Evolutionary conservation across 2,113 vertebrate genomes (phyloP).

Genomic region (Pelobates fuscus): DNA sequence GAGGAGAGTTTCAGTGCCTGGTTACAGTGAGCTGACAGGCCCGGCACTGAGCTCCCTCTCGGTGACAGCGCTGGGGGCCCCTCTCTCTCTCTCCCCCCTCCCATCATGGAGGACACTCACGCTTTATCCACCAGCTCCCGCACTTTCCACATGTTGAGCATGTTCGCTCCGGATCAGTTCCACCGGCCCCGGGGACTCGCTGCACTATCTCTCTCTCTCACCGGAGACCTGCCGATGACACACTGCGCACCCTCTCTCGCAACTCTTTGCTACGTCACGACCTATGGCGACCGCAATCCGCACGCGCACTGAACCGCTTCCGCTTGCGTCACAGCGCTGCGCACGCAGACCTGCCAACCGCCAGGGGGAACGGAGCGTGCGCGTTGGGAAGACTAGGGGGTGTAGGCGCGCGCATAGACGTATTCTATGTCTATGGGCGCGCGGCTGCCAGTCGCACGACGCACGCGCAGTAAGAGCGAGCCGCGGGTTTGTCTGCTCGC

Average conservation of each 20-base stretch:
- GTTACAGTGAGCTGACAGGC: slow-evolving; percentile 5
- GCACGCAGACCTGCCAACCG: slow-evolving; percentile 42
- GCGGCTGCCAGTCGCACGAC: slow-evolving; percentile 24
- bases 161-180: slow-evolving; percentile 51
- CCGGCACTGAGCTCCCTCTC: neutral
- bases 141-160: slow-evolving; percentile 96
- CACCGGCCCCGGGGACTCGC: slow-evolving; percentile 24
- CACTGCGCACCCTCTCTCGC: slow-evolving; percentile 55
- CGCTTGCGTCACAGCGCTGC: slow-evolving; percentile 41
- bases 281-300: slow-evolving; percentile 49
- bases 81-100: neutral
- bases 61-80: neutral
- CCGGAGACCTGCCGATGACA: slow-evolving; percentile 60
- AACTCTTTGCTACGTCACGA: slow-evolving; percentile 47
- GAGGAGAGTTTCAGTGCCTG: too few relatives aligned
- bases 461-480: neutral
- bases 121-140: slow-evolving; percentile 94
- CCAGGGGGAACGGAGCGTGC: slow-evolving; percentile 45
- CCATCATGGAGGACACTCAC: slow-evolving; percentile 72
- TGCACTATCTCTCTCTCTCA: slow-evolving; percentile 16
- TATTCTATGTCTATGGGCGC: too few relatives aligned
- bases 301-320: slow-evolving; percentile 45
- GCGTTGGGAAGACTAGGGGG: slow-evolving; percentile 51
- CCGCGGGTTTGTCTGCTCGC: too few relatives aligned
- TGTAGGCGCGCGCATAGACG: fast-evolving